Base-by-base conservation (phyloP, 2,797 vertebrate genomes). In the Erethizon dorsatum region DNA sequence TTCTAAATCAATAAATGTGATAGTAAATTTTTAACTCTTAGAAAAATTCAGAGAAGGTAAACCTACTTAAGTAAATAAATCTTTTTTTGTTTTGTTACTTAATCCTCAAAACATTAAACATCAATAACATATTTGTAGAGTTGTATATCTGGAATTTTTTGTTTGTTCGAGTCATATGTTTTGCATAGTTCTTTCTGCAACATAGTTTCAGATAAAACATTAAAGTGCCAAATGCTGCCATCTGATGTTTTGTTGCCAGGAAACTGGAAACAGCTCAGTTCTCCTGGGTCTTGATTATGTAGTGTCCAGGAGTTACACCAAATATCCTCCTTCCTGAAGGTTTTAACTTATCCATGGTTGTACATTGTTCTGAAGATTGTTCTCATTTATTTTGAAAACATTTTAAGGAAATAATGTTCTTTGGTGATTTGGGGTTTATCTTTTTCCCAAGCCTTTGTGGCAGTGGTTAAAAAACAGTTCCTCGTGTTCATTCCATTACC, bases 1-100 rank as follows among this genome's bases (percentile, higher is more conserved):
- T 97, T 98, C 96, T 97, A 97, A 98, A 97, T 94, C 94, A 94
- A 2, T 96, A 92, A 97, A 45, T 97, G 50, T 96, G 88, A 96
- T 96, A 97, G 73, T 90, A 97, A 47, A 37, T 98, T 98, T 98
- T 97, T 94, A 17, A 65, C 91, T 97, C 56, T 37, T 88, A 97
- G 93, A 83, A 97, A 67, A 93, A 96, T 88, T 97, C 71, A 80
- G 82, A 97, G 20, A 47, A 88, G 37, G 41, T 69, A 24, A 96
- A 65, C 56, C 6, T 87, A 94, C 59, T 90, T 71, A 79, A 95
- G 78, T 93, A 0, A 95, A 97, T 94, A 75, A 88, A 67, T 67
- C 65, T 45, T 4, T n/a, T 95, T 17, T 97, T 96, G 52, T 75
- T 92, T 97, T 84, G 31, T 97, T 97, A 97, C 63, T 94, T 45